A percentile compares a stretch with the other conserved stretches of the same genome.
Evolutionary conservation across 92 coral and sea anemone species (phyloP).

Genomic region (Zoanthus gigantus): DNA sequence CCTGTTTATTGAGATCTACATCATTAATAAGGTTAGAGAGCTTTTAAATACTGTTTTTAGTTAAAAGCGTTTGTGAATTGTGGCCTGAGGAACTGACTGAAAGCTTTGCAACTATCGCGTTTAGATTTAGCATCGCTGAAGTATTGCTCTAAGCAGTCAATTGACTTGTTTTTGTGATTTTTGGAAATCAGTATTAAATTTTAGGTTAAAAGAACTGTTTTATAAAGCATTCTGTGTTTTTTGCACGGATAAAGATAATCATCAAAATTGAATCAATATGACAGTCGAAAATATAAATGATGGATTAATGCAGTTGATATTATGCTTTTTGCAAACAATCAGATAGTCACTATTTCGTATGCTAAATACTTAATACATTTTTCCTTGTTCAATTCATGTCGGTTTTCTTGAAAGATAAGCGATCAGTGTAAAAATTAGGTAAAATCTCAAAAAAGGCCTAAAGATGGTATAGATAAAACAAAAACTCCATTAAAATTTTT

Average conservation of each 20-base stretch:
- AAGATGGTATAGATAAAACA: background rate
- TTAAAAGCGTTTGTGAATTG: slow-evolving; percentile 20
- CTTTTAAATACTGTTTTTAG: slow-evolving; percentile 41
- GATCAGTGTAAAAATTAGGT: background rate
- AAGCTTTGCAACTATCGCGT: background rate
- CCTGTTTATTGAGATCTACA: slow-evolving; percentile 3
- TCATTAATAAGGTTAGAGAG: slow-evolving; percentile 24
- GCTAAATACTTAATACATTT: background rate
- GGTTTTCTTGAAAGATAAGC: slow-evolving; percentile 1
- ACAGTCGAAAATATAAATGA: background rate
- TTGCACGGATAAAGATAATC: background rate
- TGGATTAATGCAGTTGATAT: background rate
- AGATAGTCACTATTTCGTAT: background rate
- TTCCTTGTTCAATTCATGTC: background rate
- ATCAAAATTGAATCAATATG: background rate
- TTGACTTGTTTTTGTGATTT: background rate
- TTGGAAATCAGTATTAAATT: background rate
- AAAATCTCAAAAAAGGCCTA: background rate
- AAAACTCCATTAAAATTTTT: background rate
- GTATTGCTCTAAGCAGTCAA: background rate
- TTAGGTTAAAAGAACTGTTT: background rate
- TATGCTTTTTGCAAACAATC: background rate
- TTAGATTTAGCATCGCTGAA: background rate
- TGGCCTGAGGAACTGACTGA: slow-evolving; percentile 29
- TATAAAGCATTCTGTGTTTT: background rate